Evolutionary conservation across 2,113 vertebrate genomes (phyloP), one percentile per base, ranked within the genome.

Genomic region (Silurus meridionalis): DNA sequence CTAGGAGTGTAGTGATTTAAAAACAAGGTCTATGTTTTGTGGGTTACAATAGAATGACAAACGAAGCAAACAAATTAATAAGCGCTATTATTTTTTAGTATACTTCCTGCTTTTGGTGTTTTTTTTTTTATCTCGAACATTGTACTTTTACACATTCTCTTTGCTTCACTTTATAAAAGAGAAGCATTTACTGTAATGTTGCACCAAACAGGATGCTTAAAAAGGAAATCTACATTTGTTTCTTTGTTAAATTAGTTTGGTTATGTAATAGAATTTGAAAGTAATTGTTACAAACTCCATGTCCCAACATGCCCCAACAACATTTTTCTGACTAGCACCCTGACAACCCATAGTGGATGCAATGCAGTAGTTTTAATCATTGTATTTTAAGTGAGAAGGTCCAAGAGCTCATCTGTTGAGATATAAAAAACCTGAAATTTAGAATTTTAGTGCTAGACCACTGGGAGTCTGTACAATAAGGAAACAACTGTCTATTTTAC

Each of bases 1-100:
- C 58, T 75, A 86, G 46, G 37, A 64, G 57, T 64, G 69, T 46
- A 57, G 14, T 75, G 69, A 55, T 86, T 77, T 83, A 86, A 86
- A 86, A 53, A 21, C 52, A 67, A 85, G 50, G 53, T 60, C 11
- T 21, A 46, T 52, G 23, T 25, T 72, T 28, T 55, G 58, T 58
- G 28, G 15, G 7, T 37, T 83, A 37, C 25, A 83, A n/a, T 37
- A 57, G 17, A 55, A 46, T 61, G 13, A 25, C 25, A 11, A 75
- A 1, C 28, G 28, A 37, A 37, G 2, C 28, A 37, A 37, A 37
- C 28, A 1, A 37, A n/a, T 55, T 13, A 53, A 37, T 28, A 53
- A 77, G 37, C 46, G 25, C 46, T n/a, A 17, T 74, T 63, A 74
- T 9, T 63, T 23, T 37, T 25, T 2, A 53, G 46, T 15, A 67